Evolutionary conservation across 2,888 invertebrate species (phyloP), one percentile per base, ranked within the genome.

Genomic region (Temnothorax unifasciatus): DNA sequence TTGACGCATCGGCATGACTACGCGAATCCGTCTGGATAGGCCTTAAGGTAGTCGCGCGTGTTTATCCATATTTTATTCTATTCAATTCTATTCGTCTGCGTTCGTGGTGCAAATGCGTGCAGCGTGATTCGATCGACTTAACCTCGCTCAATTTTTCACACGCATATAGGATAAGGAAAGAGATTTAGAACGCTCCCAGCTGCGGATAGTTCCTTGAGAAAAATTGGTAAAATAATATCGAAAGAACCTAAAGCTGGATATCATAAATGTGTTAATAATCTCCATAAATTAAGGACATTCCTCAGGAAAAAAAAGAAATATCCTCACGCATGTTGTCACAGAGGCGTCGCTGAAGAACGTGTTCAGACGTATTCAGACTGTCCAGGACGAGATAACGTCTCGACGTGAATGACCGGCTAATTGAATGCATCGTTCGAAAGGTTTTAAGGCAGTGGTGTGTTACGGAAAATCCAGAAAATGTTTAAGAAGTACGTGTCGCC

Each of bases 401-500:
- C 9, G 29, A 25, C 21, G 25, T 41, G 6, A 18, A 38, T 64
- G 15, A 82, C 13, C 57, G 21, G 8, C 63, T 77, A 38, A 84
- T 88, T 86, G 83, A 71, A 87, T 87, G 83, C 83, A 64, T 66
- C 57, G 18, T 83, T 64, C 34, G 29, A 57, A 74, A 59, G 63
- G 29, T 0, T 66, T 74, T 9, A 21, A 73, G 41, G 6, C 66
- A 3, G 38, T 52, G 34, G 38, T 59, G 79, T 75, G 29, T 61
- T 44, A 68, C 47, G 21, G 74, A 88, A 88, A 79, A 64, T 29
- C 34, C 3, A 47, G 50, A 94, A 94, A 91, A 95, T 95, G 95
- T 95, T 95, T 89, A 95, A 95, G 93, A 95, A 95, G 95, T 95
- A 93, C 74, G 66, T 68, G 25, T 18, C 6, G 13, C 1, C 21